These are phyloP conservation scores for Leucophenga varia DNA, from an alignment of 1,140 invertebrate genomes.

Conservation along the genomic window DNA sequence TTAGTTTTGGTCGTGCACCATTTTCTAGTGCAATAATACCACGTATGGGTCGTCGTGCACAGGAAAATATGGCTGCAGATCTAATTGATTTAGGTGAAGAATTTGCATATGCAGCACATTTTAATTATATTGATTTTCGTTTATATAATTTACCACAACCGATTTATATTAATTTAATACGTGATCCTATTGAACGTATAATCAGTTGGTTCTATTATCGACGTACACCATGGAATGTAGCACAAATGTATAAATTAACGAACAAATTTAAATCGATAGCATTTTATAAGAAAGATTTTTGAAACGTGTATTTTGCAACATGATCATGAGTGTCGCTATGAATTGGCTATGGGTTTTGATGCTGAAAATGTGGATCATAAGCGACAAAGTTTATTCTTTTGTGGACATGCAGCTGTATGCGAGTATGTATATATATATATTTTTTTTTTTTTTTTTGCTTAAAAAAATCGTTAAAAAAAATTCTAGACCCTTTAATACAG, in stretches of 20 bases:
- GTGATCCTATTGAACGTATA: constrained; percentile 83
- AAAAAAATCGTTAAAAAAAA: no score
- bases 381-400: constrained; percentile 74
- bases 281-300: constrained; percentile 85
- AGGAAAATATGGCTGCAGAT: constrained; percentile 18
- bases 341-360: constrained; percentile 73
- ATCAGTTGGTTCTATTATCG: constrained; percentile 84
- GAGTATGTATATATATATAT: constrained; percentile 57
- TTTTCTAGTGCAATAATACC: constrained; percentile 13
- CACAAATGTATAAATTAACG: constrained; percentile 58
- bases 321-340: constrained; percentile 80
- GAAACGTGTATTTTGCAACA: constrained; percentile 79
- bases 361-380: constrained; percentile 75
- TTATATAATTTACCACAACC: constrained; percentile 76
- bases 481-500: constrained; percentile 76
- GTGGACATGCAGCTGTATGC: constrained; percentile 83
- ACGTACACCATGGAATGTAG: constrained; percentile 71
- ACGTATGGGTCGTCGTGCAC: constrained; percentile 13
- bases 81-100: constrained; percentile 29
- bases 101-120: constrained; percentile 24
- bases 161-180: constrained; percentile 84
- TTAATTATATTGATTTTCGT: constrained; percentile 59
- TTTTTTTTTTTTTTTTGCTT: no score
- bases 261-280: constrained; percentile 75
- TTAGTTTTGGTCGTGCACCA: constrained; percentile 13